A percentile compares a stretch with the other conserved stretches of the same genome.
phyloP scores from a whole-genome alignment of 2,113 vertebrate genomes.

The Platysternon megacephalum region DNA sequence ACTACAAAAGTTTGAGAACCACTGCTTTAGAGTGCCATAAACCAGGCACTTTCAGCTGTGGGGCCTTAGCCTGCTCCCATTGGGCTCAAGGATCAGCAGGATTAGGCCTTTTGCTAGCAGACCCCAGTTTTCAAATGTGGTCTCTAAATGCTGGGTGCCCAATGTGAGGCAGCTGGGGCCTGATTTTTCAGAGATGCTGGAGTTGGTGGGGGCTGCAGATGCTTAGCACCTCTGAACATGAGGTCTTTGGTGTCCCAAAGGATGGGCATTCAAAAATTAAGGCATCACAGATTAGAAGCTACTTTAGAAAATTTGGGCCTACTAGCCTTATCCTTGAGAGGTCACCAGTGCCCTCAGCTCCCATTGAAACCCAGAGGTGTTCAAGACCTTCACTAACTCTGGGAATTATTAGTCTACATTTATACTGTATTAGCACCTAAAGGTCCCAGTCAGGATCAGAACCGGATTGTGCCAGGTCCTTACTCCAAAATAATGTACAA shows the following conservation, averaged over 20 bases:
- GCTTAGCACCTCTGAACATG: neutral
- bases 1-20: too few species aligned
- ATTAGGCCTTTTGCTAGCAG: neutral
- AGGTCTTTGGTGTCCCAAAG: neutral
- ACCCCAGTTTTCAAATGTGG: fast-evolving
- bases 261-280: neutral
- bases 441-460: neutral
- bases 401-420: neutral
- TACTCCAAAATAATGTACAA: neutral
- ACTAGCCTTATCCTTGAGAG: neutral
- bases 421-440: neutral
- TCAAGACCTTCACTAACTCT: neutral
- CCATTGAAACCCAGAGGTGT: neutral
- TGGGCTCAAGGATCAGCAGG: fast-evolving
- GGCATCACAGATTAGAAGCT: neutral
- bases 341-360: neutral
- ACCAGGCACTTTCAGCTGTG: neutral
- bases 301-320: neutral
- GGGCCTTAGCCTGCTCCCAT: fast-evolving
- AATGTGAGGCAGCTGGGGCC: neutral
- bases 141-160: fast-evolving
- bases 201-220: neutral
- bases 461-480: neutral
- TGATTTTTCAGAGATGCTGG: neutral
- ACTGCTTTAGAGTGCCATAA: fast-evolving